Base-by-base conservation (phyloP, 2,888 invertebrate species). In the Amphimallon solstitiale region DNA sequence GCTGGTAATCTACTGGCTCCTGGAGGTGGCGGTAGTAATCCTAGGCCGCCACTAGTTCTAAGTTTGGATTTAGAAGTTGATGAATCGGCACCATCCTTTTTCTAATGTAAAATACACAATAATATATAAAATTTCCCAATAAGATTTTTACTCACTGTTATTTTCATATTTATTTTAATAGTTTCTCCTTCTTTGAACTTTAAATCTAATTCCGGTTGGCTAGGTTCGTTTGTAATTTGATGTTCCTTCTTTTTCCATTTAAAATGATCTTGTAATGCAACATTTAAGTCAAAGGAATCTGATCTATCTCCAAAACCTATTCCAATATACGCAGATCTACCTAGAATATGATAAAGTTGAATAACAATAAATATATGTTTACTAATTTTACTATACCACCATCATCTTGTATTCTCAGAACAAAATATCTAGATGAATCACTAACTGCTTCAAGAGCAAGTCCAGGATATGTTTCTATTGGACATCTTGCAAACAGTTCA, bases 151-250 rank as follows among this genome's bases (percentile, higher is more conserved):
- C 85, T 82, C 85, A 95, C 95, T 71, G 95, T 94, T 72, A 96
- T 95, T 84, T 95, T 94, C 93, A 99, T 95, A 80, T 98, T 99
- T 68, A 99, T 97, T 85, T 97, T 98, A 72, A 99, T 99, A 0
- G 98, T 99, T 86, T 99, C 97, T 15, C 99, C 99, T 79, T 98
- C 98, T 80, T 99, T 99, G 81, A 99, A 98, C 52, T 97, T 93
- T 62, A 99, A 87, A 86, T 99, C 98, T 43, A 99, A 85, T 75
- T 95, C 92, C 70, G 92, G 92, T 74, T 89, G 90, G 69, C 88
- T 89, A 7, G 92, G 90, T 80, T 94, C 93, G 77, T 93, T 92
- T 76, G 89, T 91, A 70, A 92, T 89, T 81, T 92, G 90, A 79
- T 92, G 90, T 71, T 89, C 90, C 81, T 91, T 93, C 80, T 92